Evolutionary conservation across 64 coral and sea anemone species (phyloP).

Genomic region (Porites lutea): DNA sequence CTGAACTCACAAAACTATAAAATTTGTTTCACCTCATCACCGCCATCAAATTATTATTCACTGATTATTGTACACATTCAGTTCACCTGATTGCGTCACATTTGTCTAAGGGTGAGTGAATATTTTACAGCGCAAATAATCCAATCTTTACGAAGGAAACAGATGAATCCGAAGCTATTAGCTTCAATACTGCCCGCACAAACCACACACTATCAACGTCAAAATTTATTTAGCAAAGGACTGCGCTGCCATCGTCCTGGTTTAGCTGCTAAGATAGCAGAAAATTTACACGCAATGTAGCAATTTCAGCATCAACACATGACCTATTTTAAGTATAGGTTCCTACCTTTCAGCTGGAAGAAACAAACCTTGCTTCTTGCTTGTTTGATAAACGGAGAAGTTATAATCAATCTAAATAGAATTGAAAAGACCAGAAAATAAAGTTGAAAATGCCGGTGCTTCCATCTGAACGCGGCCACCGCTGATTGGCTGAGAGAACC

Average conservation of each 20-base stretch:
- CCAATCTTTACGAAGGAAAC: not conserved
- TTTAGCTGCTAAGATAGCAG: not conserved
- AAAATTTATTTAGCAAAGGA: not conserved
- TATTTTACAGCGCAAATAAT: not conserved
- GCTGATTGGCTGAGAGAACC: conserved; percentile 90
- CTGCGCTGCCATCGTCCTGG: too few species aligned
- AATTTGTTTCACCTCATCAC: too few species aligned
- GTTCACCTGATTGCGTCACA: not conserved
- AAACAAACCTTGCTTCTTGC: not conserved
- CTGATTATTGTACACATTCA: not conserved
- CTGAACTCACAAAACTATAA: too few species aligned
- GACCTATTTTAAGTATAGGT: not conserved
- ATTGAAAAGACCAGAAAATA: not conserved
- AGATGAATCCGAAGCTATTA: not conserved
- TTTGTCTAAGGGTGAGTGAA: not conserved
- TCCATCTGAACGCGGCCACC: conserved; percentile 92
- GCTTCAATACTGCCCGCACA: not conserved
- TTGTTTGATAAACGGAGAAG: not conserved
- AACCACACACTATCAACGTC: not conserved
- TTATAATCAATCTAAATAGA: not conserved
- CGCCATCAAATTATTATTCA: not conserved
- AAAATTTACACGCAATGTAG: not conserved
- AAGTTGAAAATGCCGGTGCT: conserved; percentile 85
- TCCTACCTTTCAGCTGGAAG: conserved; percentile 4
- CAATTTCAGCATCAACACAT: not conserved